phyloP scores from a whole-genome alignment of 2,888 invertebrate species.

The Brachyptera risi region DNA sequence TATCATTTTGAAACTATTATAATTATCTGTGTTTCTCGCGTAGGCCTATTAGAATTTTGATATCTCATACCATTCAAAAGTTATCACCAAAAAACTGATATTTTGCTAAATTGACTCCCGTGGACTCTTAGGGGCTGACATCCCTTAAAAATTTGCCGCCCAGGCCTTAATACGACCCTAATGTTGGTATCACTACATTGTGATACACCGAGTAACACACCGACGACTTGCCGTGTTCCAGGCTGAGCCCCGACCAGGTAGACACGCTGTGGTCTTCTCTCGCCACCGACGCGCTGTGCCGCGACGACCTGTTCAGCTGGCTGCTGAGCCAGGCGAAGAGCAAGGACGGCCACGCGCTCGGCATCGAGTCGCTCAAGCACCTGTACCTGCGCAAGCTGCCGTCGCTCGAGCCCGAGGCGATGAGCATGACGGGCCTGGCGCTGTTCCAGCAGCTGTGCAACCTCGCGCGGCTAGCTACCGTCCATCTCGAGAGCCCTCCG shows the following conservation, averaged over 20 bases:
- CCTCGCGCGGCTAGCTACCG: constrained; percentile 75
- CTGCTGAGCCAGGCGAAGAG: constrained; percentile 86
- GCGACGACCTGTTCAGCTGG: constrained; percentile 93
- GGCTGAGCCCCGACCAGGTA: constrained; percentile 80
- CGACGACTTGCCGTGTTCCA: too few species aligned
- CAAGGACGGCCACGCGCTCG: constrained; percentile 82
- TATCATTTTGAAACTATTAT: too few species aligned
- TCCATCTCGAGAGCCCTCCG: constrained; percentile 55
- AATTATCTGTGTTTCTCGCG: too few species aligned
- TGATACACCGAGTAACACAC: too few species aligned
- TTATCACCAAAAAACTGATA: too few species aligned
- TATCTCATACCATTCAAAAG: too few species aligned
- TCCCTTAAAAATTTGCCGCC: too few species aligned
- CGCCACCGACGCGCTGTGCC: constrained; percentile 78
- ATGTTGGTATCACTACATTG: too few species aligned
- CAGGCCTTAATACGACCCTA: too few species aligned
- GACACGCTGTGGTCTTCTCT: constrained; percentile 90
- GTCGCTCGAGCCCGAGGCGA: constrained; percentile 79
- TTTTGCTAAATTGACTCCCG: too few species aligned
- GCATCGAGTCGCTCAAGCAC: constrained; percentile 80
- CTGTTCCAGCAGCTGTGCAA: constrained; percentile 89
- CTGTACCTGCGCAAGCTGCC: constrained; percentile 87
- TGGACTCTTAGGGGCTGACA: too few species aligned
- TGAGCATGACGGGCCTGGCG: constrained; percentile 87
- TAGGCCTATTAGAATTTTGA: too few species aligned